phyloP scores from a whole-genome alignment of 2,797 vertebrate genomes.

The Chaunax sp. region DNA sequence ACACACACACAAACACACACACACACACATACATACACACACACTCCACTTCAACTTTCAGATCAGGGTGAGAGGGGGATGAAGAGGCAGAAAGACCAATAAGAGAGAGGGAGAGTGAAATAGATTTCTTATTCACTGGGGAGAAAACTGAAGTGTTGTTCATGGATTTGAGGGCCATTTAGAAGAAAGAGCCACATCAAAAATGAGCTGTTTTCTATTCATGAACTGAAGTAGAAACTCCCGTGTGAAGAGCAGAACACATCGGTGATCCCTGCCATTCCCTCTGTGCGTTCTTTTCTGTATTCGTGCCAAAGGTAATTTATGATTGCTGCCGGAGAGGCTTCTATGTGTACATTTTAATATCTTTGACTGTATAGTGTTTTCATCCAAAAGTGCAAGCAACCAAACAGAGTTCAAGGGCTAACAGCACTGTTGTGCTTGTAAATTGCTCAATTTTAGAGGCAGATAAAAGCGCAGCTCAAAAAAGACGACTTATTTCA shows the following conservation, averaged over 20 bases:
- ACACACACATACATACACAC: constrained; percentile 41
- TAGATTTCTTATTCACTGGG: constrained; percentile 61
- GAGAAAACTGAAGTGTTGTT: constrained; percentile 66
- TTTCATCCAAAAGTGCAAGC: constrained; percentile 49
- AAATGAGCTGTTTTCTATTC: constrained; percentile 72
- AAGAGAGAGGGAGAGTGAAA: constrained; percentile 45
- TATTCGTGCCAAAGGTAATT: constrained; percentile 54
- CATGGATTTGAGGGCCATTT: constrained; percentile 67
- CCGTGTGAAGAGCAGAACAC: constrained; percentile 51
- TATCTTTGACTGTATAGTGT: constrained; percentile 52
- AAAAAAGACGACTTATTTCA: constrained; percentile 42
- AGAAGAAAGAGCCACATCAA: constrained; percentile 61
- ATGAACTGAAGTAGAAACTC: constrained; percentile 60
- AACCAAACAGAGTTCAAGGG: constrained; percentile 54
- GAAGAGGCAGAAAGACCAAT: constrained; percentile 42
- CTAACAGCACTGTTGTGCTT: constrained; percentile 43
- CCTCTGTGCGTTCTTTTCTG: constrained; percentile 37
- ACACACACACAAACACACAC: constrained; percentile 19
- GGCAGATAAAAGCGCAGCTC: constrained; percentile 44
- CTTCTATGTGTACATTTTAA: constrained; percentile 55
- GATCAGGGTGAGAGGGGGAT: constrained; percentile 42
- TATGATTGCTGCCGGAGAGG: constrained; percentile 50
- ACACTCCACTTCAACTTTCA: constrained; percentile 52
- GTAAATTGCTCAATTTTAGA: constrained; percentile 54
- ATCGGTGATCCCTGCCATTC: constrained; percentile 34